These are phyloP conservation scores for Endotricha flammealis DNA, from an alignment of 2,888 invertebrate genomes.

Conservation along the genomic window DNA sequence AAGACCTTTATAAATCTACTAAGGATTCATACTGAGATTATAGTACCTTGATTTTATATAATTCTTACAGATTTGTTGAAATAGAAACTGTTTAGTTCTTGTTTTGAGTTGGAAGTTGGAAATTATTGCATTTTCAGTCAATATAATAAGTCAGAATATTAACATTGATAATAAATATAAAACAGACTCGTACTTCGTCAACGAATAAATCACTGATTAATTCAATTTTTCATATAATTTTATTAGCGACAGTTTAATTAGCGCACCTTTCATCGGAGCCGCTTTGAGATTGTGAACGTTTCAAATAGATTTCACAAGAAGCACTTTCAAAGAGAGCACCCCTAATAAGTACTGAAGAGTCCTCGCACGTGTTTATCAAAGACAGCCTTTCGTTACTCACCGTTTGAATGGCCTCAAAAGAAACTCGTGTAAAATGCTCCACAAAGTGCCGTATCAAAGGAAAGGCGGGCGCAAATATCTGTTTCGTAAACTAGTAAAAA, in stretches of 20 bases:
- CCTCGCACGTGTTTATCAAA: conserved; percentile 79
- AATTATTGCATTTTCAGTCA: too few relatives aligned
- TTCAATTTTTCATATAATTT: conserved; percentile 74
- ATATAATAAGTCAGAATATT: too few relatives aligned
- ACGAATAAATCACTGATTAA: conserved; percentile 52
- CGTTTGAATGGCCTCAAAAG: conserved; percentile 79
- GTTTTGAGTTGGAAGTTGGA: too few relatives aligned
- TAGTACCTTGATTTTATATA: too few relatives aligned
- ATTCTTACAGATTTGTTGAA: too few relatives aligned
- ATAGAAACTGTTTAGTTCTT: too few relatives aligned
- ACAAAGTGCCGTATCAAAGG: conserved; percentile 78
- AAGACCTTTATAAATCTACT: conserved; percentile 9
- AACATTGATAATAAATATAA: too few relatives aligned
- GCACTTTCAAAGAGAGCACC: conserved; percentile 77
- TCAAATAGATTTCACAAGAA: conserved; percentile 77
- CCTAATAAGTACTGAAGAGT: conserved; percentile 79
- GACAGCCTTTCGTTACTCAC: conserved; percentile 79
- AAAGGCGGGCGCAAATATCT: conserved; percentile 78
- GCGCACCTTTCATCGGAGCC: conserved; percentile 70
- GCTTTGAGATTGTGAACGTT: conserved; percentile 76
- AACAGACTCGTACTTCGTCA: too few relatives aligned
- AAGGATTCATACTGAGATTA: too few relatives aligned
- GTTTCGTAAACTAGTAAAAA: conserved; percentile 79
- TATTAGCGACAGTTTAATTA: conserved; percentile 78
- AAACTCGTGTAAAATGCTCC: conserved; percentile 78